Base-by-base conservation (phyloP, 1,140 invertebrate genomes). In the Propsilocerus akamusi region DNA sequence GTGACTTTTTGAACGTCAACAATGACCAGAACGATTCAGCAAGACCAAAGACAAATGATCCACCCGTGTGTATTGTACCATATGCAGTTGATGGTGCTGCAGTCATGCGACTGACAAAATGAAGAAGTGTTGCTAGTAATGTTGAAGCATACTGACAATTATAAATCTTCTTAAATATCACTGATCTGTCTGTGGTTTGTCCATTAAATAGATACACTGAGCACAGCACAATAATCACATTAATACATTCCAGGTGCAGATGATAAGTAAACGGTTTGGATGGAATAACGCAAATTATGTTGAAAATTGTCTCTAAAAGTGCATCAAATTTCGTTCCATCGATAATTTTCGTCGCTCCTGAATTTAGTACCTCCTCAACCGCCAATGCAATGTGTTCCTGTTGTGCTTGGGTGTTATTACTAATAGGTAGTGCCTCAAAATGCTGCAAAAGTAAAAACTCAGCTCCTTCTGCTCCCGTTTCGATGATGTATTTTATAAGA, bases 121-220 rank as follows among this genome's bases (percentile, higher is more conserved):
- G 74, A 23, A 94, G 60, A 14, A 95, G 65, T 1, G 76, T 79
- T 58, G 83, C 84, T 41, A 86, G 78, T 28, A 94, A 65, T 23
- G 81, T 65, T 49, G 65, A 65, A 5, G 63, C 59, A 63, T 82
- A 77, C 54, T 75, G 71, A 14, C 81, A 78, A 60, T 80, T 77
- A 74, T 84, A 88, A 10, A 85, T 65, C 32, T 81, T 79, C 59
- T 77, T 53, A 53, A 65, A 64, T 46, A 65, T 60, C 12, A 64
- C 57, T 5, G 63, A 65, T 53, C 63, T 65, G 20, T 65, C 61
- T 5, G 57, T 62, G 28, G 59, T 60, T 10, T 69, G 65, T 60
- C 77, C 77, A 8, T 80, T 77, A 57, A 88, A 94, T 67, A 95
- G 75, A 67, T 93, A 89, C 41, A 90, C 80, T 1, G 90, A 93